These are phyloP conservation scores for Hemithea aestivaria DNA, from an alignment of 2,888 invertebrate species.

Conservation along the genomic window DNA sequence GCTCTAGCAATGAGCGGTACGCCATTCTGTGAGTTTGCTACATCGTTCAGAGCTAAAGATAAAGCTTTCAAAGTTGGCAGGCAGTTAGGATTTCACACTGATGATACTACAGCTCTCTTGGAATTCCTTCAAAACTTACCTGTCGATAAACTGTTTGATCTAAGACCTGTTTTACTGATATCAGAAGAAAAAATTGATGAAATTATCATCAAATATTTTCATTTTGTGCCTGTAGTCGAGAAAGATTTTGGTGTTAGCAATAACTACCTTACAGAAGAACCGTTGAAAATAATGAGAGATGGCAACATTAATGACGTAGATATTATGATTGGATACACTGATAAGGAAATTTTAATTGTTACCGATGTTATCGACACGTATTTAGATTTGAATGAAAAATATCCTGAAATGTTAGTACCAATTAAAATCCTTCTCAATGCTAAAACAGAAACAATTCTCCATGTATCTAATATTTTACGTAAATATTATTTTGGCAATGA, in stretches of 20 bases:
- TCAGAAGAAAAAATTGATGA: not conserved
- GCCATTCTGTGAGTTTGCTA: not conserved
- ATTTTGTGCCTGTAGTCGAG: not conserved
- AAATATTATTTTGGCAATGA: slow-evolving; percentile 10
- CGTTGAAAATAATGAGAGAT: slow-evolving; percentile 1
- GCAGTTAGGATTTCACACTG: not conserved
- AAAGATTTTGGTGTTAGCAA: not conserved
- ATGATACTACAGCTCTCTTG: not conserved
- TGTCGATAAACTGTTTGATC: not conserved
- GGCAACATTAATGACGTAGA: slow-evolving; percentile 10
- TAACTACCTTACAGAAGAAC: slow-evolving; percentile 7
- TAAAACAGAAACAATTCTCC: not conserved
- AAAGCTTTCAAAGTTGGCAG: not conserved
- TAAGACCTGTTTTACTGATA: not conserved
- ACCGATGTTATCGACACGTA: not conserved
- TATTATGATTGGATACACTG: slow-evolving; percentile 8
- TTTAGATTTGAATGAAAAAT: slow-evolving; percentile 1
- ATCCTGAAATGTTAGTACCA: slow-evolving; percentile 13
- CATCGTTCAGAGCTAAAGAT: not conserved
- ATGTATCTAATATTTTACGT: slow-evolving; percentile 2
- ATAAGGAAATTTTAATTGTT: not conserved
- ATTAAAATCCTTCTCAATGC: not conserved
- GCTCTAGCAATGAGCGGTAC: slow-evolving; percentile 83
- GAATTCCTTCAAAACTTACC: not conserved
- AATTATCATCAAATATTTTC: not conserved